phyloP scores from a whole-genome alignment of 2,113 vertebrate genomes.

The Peromyscus leucopus region DNA sequence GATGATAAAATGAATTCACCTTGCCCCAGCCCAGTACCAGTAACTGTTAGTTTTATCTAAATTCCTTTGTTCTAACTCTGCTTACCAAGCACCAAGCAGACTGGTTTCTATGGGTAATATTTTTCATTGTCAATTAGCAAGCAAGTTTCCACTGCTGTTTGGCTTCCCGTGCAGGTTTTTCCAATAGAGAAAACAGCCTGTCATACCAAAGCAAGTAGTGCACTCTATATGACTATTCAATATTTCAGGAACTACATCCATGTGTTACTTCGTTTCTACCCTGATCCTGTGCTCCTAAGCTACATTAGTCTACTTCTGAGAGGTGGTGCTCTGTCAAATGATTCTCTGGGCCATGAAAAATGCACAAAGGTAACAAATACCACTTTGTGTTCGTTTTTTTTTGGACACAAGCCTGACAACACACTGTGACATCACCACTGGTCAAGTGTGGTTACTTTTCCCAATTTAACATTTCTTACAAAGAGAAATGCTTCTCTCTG shows the following conservation, averaged over 20 bases:
- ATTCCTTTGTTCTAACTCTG: conserved; percentile 32
- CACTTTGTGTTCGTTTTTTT: not conserved
- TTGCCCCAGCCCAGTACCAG: not conserved
- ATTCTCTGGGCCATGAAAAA: not conserved
- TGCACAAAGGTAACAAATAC: not conserved
- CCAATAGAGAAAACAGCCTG: not conserved
- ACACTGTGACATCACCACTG: not conserved
- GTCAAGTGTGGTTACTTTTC: not conserved
- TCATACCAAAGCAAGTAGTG: not conserved
- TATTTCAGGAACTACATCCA: not conserved
- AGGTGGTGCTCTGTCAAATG: not conserved
- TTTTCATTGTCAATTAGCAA: conserved; percentile 58
- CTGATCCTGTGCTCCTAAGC: not conserved
- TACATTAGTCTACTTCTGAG: not conserved
- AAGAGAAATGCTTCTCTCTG: not conserved
- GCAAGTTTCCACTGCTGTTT: not conserved
- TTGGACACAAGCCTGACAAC: not conserved
- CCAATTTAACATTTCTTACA: not conserved
- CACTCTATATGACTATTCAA: not conserved
- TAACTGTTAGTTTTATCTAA: not conserved
- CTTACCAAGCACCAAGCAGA: conserved; percentile 39
- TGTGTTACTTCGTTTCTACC: not conserved
- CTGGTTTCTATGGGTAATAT: conserved; percentile 9
- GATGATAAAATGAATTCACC: conserved; percentile 15
- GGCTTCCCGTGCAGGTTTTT: conserved; percentile 46